These are phyloP conservation scores for Ectropis crepuscularia DNA, from an alignment of 2,888 invertebrate species.

Conservation along the genomic window DNA sequence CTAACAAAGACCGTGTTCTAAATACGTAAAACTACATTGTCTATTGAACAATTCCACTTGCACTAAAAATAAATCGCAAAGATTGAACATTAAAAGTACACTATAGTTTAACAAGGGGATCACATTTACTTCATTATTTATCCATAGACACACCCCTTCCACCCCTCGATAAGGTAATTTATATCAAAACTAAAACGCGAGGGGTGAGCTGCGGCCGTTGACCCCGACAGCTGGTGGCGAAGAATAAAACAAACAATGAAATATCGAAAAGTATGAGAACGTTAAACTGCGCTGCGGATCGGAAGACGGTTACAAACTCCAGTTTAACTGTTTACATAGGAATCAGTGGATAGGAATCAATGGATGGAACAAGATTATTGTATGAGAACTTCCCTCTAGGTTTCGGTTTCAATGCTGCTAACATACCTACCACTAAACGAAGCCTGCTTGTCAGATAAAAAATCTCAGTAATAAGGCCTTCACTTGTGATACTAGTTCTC, in stretches of 20 bases:
- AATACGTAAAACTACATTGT: no score
- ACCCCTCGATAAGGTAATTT: conserved; percentile 44
- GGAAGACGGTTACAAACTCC: conserved; percentile 1
- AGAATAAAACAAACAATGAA: conserved; percentile 40
- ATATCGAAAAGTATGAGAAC: conserved; percentile 30
- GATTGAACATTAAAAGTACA: conserved; percentile 11
- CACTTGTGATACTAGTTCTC: no score
- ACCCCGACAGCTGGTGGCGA: conserved; percentile 68
- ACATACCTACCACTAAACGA: no score
- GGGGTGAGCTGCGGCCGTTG: conserved; percentile 65
- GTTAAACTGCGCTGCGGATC: conserved; percentile 16
- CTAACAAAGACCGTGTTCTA: no score
- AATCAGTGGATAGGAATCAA: not conserved
- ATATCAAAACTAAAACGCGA: conserved; percentile 47
- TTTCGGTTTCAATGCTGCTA: no score
- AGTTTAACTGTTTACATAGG: not conserved
- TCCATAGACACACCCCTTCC: conserved; percentile 37
- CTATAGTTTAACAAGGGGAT: conserved; percentile 7
- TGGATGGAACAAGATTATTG: not conserved
- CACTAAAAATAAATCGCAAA: not conserved
- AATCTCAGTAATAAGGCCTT: no score
- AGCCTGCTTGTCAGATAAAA: no score
- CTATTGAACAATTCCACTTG: no score
- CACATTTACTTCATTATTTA: conserved; percentile 32
- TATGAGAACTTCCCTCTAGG: no score